Base-by-base conservation (phyloP, 2,797 vertebrate species). In the Danio aesculapii region DNA sequence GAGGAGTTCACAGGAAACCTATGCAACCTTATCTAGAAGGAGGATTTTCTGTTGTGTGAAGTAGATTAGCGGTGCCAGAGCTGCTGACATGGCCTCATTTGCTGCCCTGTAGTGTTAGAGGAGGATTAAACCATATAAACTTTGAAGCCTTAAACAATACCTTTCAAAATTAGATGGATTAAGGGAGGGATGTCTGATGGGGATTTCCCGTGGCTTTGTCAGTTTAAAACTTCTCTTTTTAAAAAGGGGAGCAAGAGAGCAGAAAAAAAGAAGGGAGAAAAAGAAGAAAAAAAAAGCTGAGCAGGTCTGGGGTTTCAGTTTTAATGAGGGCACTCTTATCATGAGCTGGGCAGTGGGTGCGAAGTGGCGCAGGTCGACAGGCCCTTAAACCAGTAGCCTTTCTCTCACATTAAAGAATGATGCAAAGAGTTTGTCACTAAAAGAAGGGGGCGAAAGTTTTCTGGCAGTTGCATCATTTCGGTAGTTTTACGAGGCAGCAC, bases 141-240 rank as follows among this genome's bases (percentile, higher is more conserved):
- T 94, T 94, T 94, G 92, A 94, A 94, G 93, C 92, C 92, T 94
- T 93, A 94, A 93, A 94, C 92, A 94, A 94, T 93, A 94, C 92
- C 92, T 93, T 92, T 94, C 91, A 92, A 94, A 94, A 94, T 94
- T 93, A 93, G 93, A 93, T 81, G 92, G 93, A 94, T 94, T 94
- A 94, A 91, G 91, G 91, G 90, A 90, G 91, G 86, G 90, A 87
- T 91, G 91, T 93, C 90, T 93, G 92, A 94, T 93, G 89, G 92
- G 93, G 93, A 93, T 94, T 92, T 94, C 92, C 92, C 90, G 85
- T 82, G 93, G 90, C 92, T 93, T 92, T 92, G 92, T 93, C 92
- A 91, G 90, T 93, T 93, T 94, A 92, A 93, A 93, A 93, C 90
- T 92, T 90, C 76, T 75, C 78, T 84, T 76, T 77, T 77, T 75